Percentiles rank a stretch among this genome's conserved stretches.
Conservation (phyloP, 2,113 vertebrate species). For the Eudorcas thomsonii region DNA sequence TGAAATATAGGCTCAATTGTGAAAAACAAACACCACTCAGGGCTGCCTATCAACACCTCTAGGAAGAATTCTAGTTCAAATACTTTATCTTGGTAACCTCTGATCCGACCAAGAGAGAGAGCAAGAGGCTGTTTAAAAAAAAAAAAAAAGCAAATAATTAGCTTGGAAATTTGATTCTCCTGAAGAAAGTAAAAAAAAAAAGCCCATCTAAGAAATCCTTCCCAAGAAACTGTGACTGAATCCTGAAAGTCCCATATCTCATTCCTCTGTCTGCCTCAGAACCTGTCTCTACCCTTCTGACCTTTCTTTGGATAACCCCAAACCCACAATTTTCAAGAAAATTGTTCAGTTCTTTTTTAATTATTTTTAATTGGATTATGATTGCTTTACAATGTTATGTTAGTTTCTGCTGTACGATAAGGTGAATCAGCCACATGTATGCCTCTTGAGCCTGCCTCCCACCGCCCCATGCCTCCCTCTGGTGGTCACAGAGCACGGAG, state of each 20-base stretch:
- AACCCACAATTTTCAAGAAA: background rate
- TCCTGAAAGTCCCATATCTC: background rate
- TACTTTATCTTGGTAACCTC: background rate
- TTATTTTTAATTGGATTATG: background rate
- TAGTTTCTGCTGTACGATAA: background rate
- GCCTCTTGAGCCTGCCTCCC: background rate
- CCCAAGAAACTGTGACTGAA: background rate
- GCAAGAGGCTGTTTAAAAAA: background rate
- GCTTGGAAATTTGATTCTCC: background rate
- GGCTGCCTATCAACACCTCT: background rate
- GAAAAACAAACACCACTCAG: background rate
- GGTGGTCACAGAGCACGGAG: accelerated
- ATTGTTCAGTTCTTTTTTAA: background rate
- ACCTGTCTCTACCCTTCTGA: background rate
- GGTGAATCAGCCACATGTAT: background rate
- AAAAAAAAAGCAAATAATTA: background rate
- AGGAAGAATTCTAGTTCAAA: background rate
- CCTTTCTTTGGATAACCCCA: background rate
- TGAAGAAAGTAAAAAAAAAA: background rate
- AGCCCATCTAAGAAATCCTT: background rate
- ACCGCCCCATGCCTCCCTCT: background rate
- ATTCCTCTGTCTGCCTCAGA: background rate
- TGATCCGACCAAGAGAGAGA: background rate
- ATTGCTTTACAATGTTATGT: background rate
- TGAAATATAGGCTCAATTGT: background rate